Evolutionary conservation across 2,797 vertebrate species (phyloP), one percentile per base, ranked within the genome.

Genomic region (Rhodeus uyekii): DNA sequence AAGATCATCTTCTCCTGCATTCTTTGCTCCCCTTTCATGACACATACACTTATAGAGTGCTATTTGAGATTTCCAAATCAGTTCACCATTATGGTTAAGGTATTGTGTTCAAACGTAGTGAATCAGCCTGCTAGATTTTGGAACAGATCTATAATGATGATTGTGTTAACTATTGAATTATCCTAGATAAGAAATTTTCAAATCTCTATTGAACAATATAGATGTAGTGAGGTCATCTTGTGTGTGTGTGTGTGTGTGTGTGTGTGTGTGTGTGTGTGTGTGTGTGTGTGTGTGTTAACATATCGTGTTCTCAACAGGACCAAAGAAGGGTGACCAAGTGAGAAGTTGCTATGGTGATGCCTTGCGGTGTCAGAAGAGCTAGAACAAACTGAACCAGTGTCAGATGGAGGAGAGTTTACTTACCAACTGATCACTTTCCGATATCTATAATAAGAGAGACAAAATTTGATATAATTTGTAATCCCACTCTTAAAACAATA

Each of bases 281-380:
- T 58, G 46, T 58, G 27, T 9, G 46, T 80, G 9, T 19, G 53
- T 55, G 50, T 67, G 76, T 24, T n/a, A 78, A 8, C 27, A 48
- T 38, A 36, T 78, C 44, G 67, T 12, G 8, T 80, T 75, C 24
- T 46, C 44, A 63, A 65, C 19, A 63, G 18, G n/a, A 79, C 58
- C 55, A 64, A 42, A 18, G 34, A n/a, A 64, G 61, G 44, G 63
- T 69, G 64, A 85, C 38, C 32, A 22, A 50, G 78, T 80, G 39
- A 73, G 39, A 73, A 42, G 78, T 73, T 80, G 78, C 68, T 61
- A 80, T 73, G 55, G 78, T 63, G 68, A 80, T 63, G 68, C 16
- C 42, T 63, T 36, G 39, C 63, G 55, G 14, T 80, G 42, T 72
- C 55, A 61, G 42, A 80, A 42, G 55, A 39, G 65, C 60, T 65